Base-by-base conservation (phyloP, 2,113 vertebrate genomes). In the Triplophysa tibetana region DNA sequence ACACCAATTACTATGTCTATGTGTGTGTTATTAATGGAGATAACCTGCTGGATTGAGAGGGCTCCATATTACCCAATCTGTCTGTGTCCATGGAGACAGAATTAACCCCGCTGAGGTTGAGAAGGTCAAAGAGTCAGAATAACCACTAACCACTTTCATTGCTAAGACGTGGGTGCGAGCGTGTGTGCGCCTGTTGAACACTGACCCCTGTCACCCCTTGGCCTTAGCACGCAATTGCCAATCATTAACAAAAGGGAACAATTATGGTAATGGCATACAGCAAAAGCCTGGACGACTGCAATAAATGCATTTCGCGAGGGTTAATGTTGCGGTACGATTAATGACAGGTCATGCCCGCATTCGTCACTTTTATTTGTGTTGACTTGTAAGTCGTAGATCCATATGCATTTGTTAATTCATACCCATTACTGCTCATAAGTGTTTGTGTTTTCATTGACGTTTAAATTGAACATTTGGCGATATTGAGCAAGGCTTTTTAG, bases 51-150 rank as follows among this genome's bases (percentile, higher is more conserved):
- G 86, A 81, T 78, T 82, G 84, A 79, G 70, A 82, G 79, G 79
- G 87, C 82, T 88, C 85, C 85, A 83, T 91, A 92, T 92, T 91
- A 92, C 91, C 87, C 91, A 90, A 91, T 92, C 88, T 85, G 77
- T 93, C 90, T 90, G 90, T 92, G 91, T 91, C 92, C 87, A 70
- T 24, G 60, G 65, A 33, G 60, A 41, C 76, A 72, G 43, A 86
- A 87, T 85, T 87, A 82, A 87, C 79, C 86, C 88, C 80, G 85
- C 54, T 26, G 66, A 89, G 89, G 84, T 80, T 84, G 88, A 86
- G 84, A 84, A 65, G 81, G 79, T 90, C 82, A 85, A 83, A 83
- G 82, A 62, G 29, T 68, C 61, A 77, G 77, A 87, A 85, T 86
- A 85, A 87, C 86, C 86, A 77, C 83, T 86, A 87, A 86, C 83